A percentile compares a stretch with the other conserved stretches of the same genome.
Evolutionary conservation across 2,113 vertebrate species (phyloP).

Genomic region (Cinclus mexicanus): DNA sequence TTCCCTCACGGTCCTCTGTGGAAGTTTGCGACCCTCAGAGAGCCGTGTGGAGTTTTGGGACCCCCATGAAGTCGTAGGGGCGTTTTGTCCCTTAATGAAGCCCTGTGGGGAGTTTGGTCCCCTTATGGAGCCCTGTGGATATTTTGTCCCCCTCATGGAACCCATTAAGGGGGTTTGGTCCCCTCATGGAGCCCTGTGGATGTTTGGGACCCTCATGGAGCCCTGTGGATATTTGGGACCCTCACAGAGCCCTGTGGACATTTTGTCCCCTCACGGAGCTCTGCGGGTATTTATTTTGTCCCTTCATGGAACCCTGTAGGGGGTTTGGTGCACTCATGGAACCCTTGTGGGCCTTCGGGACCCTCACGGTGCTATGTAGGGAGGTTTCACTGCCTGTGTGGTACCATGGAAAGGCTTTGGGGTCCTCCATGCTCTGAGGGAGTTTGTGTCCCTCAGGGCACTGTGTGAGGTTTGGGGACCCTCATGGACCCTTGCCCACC

Average conservation of each 20-base stretch:
- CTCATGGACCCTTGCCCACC: fast-evolving
- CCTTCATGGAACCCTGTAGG: fast-evolving
- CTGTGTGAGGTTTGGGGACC: fast-evolving
- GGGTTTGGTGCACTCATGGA: too few relatives aligned
- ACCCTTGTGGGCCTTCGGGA: fast-evolving
- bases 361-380: fast-evolving
- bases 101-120: too few relatives aligned
- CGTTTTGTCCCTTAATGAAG: not conserved
- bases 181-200: fast-evolving
- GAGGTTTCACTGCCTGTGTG: not conserved
- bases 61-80: too few relatives aligned
- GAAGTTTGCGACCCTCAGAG: too few relatives aligned
- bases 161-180: fast-evolving
- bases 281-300: fast-evolving
- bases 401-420: fast-evolving
- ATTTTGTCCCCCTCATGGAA: fast-evolving
- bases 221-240: not conserved
- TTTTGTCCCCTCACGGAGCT: not conserved
- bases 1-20: too few relatives aligned
- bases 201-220: not conserved
- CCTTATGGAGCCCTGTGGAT: too few relatives aligned
- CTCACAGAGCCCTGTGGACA: fast-evolving
- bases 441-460: not conserved
- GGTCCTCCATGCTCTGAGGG: fast-evolving
- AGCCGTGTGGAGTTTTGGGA: too few relatives aligned